Evolutionary conservation across 2,888 invertebrate genomes (phyloP).

Genomic region (Druceiella hillmani): DNA sequence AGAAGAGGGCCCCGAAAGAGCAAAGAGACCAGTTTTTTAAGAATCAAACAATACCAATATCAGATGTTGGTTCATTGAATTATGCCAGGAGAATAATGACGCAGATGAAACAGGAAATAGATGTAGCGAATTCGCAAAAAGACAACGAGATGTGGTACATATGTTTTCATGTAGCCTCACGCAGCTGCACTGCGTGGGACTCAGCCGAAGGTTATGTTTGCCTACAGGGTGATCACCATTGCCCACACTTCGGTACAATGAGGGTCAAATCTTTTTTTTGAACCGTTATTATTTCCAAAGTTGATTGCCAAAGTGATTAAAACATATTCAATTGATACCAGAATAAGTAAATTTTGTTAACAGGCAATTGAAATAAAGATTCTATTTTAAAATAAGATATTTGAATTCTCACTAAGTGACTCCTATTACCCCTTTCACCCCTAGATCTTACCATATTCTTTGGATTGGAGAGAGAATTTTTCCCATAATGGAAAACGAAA

Average conservation of each 20-base stretch:
- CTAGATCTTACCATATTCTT: no score
- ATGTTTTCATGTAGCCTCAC: conserved; percentile 22
- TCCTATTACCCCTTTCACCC: no score
- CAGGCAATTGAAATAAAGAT: conserved; percentile 19
- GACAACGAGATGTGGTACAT: conserved; percentile 20
- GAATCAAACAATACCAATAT: no score
- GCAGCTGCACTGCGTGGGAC: conserved; percentile 24
- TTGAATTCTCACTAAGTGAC: conserved; percentile 22
- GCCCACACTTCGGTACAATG: conserved; percentile 23
- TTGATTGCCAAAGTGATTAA: conserved; percentile 21
- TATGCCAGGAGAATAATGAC: no score
- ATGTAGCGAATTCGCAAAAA: no score
- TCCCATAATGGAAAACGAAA: no score
- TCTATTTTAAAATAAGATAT: conserved; percentile 14
- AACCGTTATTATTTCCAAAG: conserved; percentile 24
- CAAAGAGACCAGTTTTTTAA: no score
- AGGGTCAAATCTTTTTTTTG: conserved; percentile 22
- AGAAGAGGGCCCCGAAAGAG: no score
- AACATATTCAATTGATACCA: conserved; percentile 20
- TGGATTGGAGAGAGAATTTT: no score
- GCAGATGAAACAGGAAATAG: no score
- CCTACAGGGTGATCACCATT: conserved; percentile 25
- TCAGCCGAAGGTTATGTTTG: conserved; percentile 23
- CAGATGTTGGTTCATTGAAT: no score
- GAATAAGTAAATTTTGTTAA: conserved; percentile 16